Percentiles rank a stretch among this genome's conserved stretches.
These are phyloP conservation scores for Opisthograptis luteolata DNA, from an alignment of 2,888 invertebrate species.

Conservation along the genomic window DNA sequence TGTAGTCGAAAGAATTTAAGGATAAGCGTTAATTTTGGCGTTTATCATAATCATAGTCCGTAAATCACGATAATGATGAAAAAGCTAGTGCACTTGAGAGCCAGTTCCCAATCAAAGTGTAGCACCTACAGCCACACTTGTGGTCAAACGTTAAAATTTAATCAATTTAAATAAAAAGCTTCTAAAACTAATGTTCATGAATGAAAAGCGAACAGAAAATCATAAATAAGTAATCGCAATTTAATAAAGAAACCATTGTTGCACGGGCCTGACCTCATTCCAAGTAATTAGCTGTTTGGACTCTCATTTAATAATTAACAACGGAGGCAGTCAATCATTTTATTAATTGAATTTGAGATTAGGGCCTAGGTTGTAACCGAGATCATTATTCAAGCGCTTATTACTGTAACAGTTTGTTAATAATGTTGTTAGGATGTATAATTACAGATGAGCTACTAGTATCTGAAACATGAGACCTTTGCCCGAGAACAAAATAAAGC, in stretches of 20 bases:
- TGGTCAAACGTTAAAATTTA: too few relatives aligned
- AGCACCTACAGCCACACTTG: too few relatives aligned
- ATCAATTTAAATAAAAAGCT: neutral
- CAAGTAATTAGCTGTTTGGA: slow-evolving; percentile 7
- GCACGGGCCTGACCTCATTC: slow-evolving; percentile 1
- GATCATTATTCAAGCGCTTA: slow-evolving; percentile 9
- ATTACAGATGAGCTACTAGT: too few relatives aligned
- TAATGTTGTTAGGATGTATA: too few relatives aligned
- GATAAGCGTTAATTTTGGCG: too few relatives aligned
- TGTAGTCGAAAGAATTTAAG: too few relatives aligned
- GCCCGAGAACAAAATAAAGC: too few relatives aligned
- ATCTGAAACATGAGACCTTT: too few relatives aligned
- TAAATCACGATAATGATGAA: too few relatives aligned
- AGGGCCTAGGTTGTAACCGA: neutral
- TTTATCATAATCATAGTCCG: too few relatives aligned
- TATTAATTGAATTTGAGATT: slow-evolving; percentile 6
- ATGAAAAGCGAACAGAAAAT: neutral
- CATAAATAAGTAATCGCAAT: neutral
- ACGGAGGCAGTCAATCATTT: slow-evolving; percentile 5
- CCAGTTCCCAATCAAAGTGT: too few relatives aligned
- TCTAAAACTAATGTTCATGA: neutral
- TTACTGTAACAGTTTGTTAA: neutral
- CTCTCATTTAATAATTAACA: slow-evolving; percentile 4
- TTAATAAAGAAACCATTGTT: neutral
- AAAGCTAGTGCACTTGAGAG: too few relatives aligned